Base-by-base conservation (phyloP, 2,113 vertebrate species). In the mouse (Mus musculus) region DNA sequence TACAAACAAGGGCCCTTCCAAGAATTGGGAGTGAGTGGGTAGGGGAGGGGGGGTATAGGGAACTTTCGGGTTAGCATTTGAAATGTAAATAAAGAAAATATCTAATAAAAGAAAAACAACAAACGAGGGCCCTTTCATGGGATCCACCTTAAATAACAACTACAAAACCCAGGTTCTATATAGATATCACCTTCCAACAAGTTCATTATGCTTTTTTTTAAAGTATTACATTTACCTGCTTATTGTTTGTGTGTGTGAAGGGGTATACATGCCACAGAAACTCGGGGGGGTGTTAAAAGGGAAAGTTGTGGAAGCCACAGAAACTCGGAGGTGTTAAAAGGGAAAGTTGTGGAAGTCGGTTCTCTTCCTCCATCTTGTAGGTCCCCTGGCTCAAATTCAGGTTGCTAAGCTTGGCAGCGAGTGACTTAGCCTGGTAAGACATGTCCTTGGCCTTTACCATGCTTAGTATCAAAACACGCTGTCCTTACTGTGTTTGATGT, bases 1-100 rank as follows among this genome's bases (percentile, higher is more conserved):
- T 75, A 42, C 97, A 92, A 26, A 97, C 76, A 92, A 88, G 88
- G 72, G 20, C 30, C 46, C 42, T 96, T 94, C 93, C 67, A n/a
- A 42, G 42, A 42, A 42, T 42, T 42, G 42, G 42, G 42, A 42
- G 42, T 42, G 42, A 42, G 42, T 42, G 42, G 42, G 42, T 42
- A 42, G 42, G 42, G 42, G 42, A 42, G 42, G 42, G 42, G 42
- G 42, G 42, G 42, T 42, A 42, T 42, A 42, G 42, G 42, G 42
- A 42, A 42, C 42, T 42, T 42, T 42, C 42, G 42, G 42, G 42
- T 42, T 42, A 42, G 42, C 42, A 42, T 42, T 42, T 42, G 42
- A 42, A 42, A 42, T 42, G 42, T 42, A 42, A 42, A 42, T 42
- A 42, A 42, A 42, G 42, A 42, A 42, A 42, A 42, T 42, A 42